Conservation (phyloP, 2,797 vertebrate species). For the Anableps anableps region DNA sequence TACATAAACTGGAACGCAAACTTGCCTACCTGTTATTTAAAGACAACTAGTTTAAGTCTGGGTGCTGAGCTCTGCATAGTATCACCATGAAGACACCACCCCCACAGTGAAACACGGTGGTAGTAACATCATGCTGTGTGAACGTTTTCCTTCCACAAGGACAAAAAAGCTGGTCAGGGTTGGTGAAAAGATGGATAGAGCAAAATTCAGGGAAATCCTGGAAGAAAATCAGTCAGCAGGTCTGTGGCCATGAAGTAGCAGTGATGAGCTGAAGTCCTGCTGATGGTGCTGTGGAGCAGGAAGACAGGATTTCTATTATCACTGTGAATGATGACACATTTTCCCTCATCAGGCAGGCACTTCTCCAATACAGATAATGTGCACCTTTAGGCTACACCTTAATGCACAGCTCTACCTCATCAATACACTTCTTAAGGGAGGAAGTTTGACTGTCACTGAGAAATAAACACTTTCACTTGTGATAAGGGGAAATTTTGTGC, state of each 20-base stretch:
- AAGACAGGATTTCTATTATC: conserved; percentile 45
- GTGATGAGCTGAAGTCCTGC: conserved; percentile 46
- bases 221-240: conserved; percentile 44
- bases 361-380: conserved; percentile 13
- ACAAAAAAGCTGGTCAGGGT: neutral
- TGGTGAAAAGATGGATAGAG: neutral
- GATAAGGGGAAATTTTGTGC: conserved; percentile 1
- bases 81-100: neutral
- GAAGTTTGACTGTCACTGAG: neutral
- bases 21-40: neutral
- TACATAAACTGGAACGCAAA: neutral
- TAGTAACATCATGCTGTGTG: neutral
- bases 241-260: conserved; percentile 44
- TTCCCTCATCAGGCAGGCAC: conserved; percentile 28
- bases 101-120: neutral
- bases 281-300: conserved; percentile 57
- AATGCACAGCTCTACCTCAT: neutral
- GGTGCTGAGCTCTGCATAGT: neutral
- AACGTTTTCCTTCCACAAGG: neutral
- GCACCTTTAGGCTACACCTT: conserved; percentile 12
- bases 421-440: neutral
- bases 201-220: neutral
- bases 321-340: conserved; percentile 56
- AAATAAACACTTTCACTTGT: conserved; percentile 1
- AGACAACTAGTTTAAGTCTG: neutral